These are phyloP conservation scores for Ophion ventricosus DNA, from an alignment of 2,888 invertebrate genomes.

Conservation along the genomic window DNA sequence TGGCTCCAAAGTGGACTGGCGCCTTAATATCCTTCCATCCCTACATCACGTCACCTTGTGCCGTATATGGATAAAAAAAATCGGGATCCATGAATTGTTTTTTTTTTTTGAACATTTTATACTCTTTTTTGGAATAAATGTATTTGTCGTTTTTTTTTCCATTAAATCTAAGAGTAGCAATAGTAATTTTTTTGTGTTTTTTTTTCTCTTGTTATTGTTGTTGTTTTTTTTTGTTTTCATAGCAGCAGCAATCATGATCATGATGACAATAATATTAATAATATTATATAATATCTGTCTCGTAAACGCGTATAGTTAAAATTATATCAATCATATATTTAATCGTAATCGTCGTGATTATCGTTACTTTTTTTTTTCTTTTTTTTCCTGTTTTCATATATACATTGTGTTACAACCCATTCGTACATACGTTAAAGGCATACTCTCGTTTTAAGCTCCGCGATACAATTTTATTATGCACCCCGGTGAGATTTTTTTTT, in stretches of 20 bases:
- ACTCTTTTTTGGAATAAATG: slow-evolving; percentile 70
- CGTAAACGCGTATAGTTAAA: slow-evolving; percentile 76
- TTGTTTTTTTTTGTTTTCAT: slow-evolving; percentile 66
- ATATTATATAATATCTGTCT: slow-evolving; percentile 70
- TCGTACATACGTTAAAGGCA: slow-evolving; percentile 65
- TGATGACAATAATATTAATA: slow-evolving; percentile 71
- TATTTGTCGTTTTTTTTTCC: slow-evolving; percentile 70
- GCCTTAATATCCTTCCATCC: neutral
- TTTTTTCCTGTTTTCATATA: slow-evolving; percentile 57
- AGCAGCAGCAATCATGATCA: slow-evolving; percentile 71
- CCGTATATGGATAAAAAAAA: slow-evolving; percentile 4
- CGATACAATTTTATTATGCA: neutral
- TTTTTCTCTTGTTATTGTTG: neutral
- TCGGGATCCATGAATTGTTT: neutral
- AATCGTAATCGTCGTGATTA: slow-evolving; percentile 75
- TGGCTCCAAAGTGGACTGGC: too few relatives aligned
- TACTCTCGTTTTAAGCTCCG: neutral
- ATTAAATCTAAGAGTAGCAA: slow-evolving; percentile 75
- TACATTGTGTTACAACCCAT: slow-evolving; percentile 72
- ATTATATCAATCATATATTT: slow-evolving; percentile 76
- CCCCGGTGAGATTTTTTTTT: neutral
- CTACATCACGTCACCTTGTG: neutral
- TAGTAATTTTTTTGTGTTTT: slow-evolving; percentile 64
- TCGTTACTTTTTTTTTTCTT: slow-evolving; percentile 64
- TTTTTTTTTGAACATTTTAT: slow-evolving; percentile 31